These are phyloP conservation scores for Harlomillsia oculata DNA, from an alignment of 1,140 invertebrate species.

Conservation along the genomic window DNA sequence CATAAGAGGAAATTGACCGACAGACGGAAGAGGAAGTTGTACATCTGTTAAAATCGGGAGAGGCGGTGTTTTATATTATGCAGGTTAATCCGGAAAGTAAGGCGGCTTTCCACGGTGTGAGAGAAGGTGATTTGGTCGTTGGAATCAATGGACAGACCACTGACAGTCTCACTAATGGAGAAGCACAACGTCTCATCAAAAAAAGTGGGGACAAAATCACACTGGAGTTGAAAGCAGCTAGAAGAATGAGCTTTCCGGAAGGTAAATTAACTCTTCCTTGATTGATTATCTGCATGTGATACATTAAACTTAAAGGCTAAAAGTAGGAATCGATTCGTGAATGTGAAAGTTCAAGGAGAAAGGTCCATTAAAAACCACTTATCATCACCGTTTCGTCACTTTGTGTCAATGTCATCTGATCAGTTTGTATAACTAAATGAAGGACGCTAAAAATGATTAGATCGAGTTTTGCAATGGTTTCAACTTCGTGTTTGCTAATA, in stretches of 20 bases:
- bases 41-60: background rate
- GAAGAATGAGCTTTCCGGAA: conserved; percentile 17
- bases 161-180: conserved; percentile 57
- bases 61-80: background rate
- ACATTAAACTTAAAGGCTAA: no score
- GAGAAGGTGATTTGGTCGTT: conserved; percentile 68
- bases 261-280: conserved; percentile 2
- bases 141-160: conserved; percentile 64
- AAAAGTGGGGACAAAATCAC: conserved; percentile 57
- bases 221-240: conserved; percentile 48
- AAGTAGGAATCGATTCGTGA: no score
- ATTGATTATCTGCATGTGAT: no score
- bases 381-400: no score
- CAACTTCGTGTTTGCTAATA: no score
- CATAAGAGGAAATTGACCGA: conserved; percentile 6
- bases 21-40: background rate
- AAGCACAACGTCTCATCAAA: conserved; percentile 62
- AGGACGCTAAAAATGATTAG: no score
- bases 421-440: no score
- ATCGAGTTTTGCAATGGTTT: no score
- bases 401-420: no score
- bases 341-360: no score
- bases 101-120: conserved; percentile 60
- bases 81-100: conserved; percentile 76
- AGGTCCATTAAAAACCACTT: no score